phyloP scores from a whole-genome alignment of 2,797 vertebrate species.

The Prunella strophiata region DNA sequence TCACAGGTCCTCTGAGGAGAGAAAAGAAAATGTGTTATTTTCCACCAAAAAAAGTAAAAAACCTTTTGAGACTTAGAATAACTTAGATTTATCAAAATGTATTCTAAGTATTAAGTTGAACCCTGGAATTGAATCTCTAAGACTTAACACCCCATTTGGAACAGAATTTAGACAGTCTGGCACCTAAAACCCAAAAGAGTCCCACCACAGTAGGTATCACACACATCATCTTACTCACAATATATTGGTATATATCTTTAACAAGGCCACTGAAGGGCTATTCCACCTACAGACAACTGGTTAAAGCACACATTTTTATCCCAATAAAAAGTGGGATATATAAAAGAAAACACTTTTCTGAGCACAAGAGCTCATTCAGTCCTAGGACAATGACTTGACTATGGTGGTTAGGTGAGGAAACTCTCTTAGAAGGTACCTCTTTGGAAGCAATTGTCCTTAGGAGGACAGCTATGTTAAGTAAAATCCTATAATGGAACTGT shows the following conservation, averaged over 20 bases:
- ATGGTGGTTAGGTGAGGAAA: not conserved
- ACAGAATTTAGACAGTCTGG: not conserved
- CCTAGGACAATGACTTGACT: not conserved
- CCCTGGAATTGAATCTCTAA: not conserved
- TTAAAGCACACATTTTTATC: not conserved
- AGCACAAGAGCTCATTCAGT: not conserved
- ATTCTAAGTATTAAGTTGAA: not conserved
- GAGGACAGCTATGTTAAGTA: not conserved
- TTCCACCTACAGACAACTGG: not conserved
- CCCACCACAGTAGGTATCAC: not conserved
- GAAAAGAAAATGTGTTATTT: not conserved
- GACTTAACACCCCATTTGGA: not conserved
- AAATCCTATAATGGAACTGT: not conserved
- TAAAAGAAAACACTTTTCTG: not conserved
- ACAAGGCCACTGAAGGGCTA: not conserved
- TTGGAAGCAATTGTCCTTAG: not conserved
- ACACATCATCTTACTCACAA: not conserved
- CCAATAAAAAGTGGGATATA: not conserved
- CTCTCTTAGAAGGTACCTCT: not conserved
- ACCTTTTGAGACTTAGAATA: not conserved
- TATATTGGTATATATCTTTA: not conserved
- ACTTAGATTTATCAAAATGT: not conserved
- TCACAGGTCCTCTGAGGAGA: not conserved
- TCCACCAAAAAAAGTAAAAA: not conserved
- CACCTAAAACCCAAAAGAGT: not conserved